A percentile compares a stretch with the other conserved stretches of the same genome.
phyloP scores from a whole-genome alignment of 2,888 invertebrate species.

The Hipparchia sbordonii region DNA sequence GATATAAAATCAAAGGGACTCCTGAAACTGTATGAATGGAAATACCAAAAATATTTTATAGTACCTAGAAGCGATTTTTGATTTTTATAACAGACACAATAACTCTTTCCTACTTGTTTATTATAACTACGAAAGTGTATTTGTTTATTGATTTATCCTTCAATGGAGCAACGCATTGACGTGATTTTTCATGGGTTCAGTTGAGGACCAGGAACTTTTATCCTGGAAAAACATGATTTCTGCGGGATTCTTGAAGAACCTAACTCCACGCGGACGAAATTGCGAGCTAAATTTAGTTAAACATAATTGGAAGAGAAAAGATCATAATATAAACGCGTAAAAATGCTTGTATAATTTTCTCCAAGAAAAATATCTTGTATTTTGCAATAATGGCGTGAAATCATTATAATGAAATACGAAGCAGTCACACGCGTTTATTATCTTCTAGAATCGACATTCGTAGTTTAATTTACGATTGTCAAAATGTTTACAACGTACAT shows the following conservation, averaged over 20 bases:
- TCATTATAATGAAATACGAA: constrained; percentile 7
- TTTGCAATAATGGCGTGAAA: neutral
- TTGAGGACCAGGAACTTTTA: no score
- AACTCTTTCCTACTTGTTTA: no score
- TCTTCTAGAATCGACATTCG: constrained; percentile 7
- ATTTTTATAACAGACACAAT: no score
- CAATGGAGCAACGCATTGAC: neutral
- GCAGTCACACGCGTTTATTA: constrained; percentile 9
- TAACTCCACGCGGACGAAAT: no score
- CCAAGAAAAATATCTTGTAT: neutral
- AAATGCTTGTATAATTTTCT: neutral
- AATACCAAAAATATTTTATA: no score
- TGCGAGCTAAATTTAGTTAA: no score
- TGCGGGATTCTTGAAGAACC: no score
- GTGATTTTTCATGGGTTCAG: neutral
- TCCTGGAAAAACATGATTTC: no score
- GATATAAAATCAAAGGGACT: neutral
- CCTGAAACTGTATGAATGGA: neutral
- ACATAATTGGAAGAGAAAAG: no score
- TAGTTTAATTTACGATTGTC: constrained; percentile 21
- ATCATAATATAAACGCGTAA: no score
- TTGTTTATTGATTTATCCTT: neutral
- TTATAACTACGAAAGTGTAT: neutral
- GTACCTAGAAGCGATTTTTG: neutral
- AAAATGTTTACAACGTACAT: constrained; percentile 45